Conservation (phyloP, 35 echinoderm and acorn worm species). For the Chiridota heheva region DNA sequence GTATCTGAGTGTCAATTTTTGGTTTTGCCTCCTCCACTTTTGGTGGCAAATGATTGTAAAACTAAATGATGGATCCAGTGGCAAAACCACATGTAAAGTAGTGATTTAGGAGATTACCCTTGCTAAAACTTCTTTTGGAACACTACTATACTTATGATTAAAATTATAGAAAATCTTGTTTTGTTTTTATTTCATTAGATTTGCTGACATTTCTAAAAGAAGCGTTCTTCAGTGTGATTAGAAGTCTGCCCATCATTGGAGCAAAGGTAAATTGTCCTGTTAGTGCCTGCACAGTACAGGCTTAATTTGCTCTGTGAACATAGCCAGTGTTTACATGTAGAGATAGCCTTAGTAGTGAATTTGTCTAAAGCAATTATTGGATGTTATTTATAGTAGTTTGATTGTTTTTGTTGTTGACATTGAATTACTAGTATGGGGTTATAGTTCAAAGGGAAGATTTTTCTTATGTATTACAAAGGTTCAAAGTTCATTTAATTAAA, state of each 20-base stretch:
- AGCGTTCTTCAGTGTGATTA: slow-evolving; percentile 68
- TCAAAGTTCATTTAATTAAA: neutral
- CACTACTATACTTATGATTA: no score
- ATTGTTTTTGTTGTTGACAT: neutral
- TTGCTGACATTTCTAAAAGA: slow-evolving; percentile 57
- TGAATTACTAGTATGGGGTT: neutral
- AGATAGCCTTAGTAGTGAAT: neutral
- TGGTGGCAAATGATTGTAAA: no score
- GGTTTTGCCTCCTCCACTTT: no score
- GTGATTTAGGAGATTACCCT: no score
- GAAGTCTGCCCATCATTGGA: slow-evolving; percentile 75
- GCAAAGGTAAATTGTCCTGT: slow-evolving; percentile 48
- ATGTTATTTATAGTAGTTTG: neutral
- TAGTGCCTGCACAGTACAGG: neutral
- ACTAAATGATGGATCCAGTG: no score
- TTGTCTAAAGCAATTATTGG: neutral
- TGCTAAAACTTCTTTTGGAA: no score
- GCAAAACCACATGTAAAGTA: no score
- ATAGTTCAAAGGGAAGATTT: neutral
- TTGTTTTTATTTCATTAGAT: slow-evolving; percentile 30
- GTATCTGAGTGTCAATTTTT: no score
- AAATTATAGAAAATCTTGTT: no score
- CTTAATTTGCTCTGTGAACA: neutral
- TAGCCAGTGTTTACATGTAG: neutral
- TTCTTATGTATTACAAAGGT: neutral